A percentile compares a stretch with the other conserved stretches of the same genome.
phyloP scores from a whole-genome alignment of 2,888 invertebrate genomes.

The Eupithecia centaureata region DNA sequence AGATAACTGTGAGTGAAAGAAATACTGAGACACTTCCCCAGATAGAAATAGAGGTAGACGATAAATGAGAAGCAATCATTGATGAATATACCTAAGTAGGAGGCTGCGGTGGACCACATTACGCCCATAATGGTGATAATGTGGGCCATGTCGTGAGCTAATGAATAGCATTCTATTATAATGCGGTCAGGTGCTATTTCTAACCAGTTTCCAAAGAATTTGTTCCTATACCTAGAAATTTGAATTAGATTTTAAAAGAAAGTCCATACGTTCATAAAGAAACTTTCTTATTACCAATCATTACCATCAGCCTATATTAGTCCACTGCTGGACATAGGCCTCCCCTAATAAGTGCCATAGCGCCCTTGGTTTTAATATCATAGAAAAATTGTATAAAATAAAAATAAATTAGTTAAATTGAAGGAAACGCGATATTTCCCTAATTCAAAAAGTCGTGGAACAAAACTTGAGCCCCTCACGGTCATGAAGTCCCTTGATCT shows the following conservation, averaged over 20 bases:
- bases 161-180: slow-evolving; percentile 24
- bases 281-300: not conserved
- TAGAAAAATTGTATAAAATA: no score
- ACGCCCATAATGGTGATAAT: not conserved
- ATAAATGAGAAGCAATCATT: slow-evolving; percentile 6
- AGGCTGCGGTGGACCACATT: slow-evolving; percentile 9
- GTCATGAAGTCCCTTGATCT: not conserved
- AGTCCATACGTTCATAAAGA: not conserved
- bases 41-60: slow-evolving; percentile 14
- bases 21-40: slow-evolving; percentile 9
- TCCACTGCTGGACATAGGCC: no score
- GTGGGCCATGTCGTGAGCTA: slow-evolving; percentile 10
- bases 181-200: not conserved
- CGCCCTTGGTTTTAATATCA: no score
- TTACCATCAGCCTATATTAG: no score
- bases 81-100: slow-evolving; percentile 3
- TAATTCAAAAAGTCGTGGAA: not conserved
- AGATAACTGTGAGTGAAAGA: not conserved
- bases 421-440: not conserved
- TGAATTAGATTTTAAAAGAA: not conserved
- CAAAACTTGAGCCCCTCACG: not conserved
- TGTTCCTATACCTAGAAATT: not conserved
- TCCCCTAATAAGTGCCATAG: no score
- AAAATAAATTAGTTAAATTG: no score
- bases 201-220: not conserved